These are phyloP conservation scores for Torymus aiolomorphi DNA, from an alignment of 2,888 invertebrate genomes.

Conservation along the genomic window DNA sequence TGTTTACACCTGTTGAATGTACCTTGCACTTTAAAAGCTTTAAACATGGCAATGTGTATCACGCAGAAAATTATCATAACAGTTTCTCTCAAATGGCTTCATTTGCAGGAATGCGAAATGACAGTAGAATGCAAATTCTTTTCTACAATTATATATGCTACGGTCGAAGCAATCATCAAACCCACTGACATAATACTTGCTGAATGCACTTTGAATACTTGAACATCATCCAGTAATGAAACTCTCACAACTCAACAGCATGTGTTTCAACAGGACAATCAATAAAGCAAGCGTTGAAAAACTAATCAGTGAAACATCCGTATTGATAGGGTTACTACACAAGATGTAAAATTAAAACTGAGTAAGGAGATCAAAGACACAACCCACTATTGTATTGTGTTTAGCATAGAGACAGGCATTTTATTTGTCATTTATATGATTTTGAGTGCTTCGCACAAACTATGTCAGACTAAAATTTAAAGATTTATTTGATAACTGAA, in stretches of 20 bases:
- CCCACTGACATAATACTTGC: slow-evolving; percentile 48
- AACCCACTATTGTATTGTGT: too few species aligned
- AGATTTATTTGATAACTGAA: too few species aligned
- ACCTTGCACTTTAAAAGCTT: too few species aligned
- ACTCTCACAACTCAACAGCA: slow-evolving; percentile 33
- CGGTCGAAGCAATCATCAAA: slow-evolving; percentile 42
- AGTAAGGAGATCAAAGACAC: not conserved
- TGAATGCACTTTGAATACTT: slow-evolving; percentile 48
- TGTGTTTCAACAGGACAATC: slow-evolving; percentile 46
- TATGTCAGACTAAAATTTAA: too few species aligned
- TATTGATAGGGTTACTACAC: not conserved
- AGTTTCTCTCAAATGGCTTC: not conserved
- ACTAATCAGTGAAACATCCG: slow-evolving; percentile 16
- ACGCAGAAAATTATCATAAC: too few species aligned
- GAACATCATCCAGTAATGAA: slow-evolving; percentile 50
- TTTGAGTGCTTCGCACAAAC: too few species aligned
- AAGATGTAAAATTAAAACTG: slow-evolving; percentile 31
- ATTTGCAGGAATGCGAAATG: not conserved
- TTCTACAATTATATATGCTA: slow-evolving; percentile 15
- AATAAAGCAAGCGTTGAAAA: slow-evolving; percentile 37
- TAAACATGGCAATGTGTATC: too few species aligned
- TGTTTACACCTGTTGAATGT: too few species aligned
- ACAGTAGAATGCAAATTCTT: not conserved
- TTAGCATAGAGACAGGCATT: not conserved
- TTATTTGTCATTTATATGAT: too few species aligned